phyloP scores from a whole-genome alignment of 2,113 vertebrate species.

The Marmota monax region DNA sequence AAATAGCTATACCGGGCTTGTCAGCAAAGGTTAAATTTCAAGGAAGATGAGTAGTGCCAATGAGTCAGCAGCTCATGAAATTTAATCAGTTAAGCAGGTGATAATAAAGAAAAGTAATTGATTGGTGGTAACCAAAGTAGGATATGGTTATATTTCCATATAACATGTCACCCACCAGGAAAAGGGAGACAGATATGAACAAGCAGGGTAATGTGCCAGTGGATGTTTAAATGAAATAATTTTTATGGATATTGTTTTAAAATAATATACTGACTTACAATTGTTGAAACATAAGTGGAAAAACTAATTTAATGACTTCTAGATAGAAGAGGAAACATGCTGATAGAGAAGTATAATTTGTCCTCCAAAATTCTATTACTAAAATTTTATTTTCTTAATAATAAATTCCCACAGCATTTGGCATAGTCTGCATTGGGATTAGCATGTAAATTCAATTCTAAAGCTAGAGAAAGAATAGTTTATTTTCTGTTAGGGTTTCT shows the following conservation, averaged over 20 bases:
- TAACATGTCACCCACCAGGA: neutral
- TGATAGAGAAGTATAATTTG: neutral
- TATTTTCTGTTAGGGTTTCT: neutral
- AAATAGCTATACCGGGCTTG: neutral
- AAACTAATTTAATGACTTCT: slow-evolving; percentile 28
- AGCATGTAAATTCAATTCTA: neutral
- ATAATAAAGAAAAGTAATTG: neutral
- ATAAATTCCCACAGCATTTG: neutral
- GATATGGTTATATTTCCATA: neutral
- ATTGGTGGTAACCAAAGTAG: neutral
- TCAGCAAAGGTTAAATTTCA: slow-evolving; percentile 17
- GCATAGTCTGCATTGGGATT: neutral
- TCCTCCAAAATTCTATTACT: neutral
- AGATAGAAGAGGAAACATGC: neutral
- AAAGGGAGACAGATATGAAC: slow-evolving; percentile 24
- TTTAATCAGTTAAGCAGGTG: neutral
- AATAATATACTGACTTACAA: neutral
- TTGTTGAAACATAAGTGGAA: neutral
- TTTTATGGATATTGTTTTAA: neutral
- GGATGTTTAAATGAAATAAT: neutral
- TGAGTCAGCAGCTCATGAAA: slow-evolving; percentile 64
- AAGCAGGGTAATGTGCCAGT: neutral
- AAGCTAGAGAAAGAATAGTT: neutral
- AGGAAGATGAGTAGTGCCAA: slow-evolving; percentile 44
- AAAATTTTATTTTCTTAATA: slow-evolving; percentile 9